Base-by-base conservation (phyloP, 2,113 vertebrate species). In the Ursus arctos region DNA sequence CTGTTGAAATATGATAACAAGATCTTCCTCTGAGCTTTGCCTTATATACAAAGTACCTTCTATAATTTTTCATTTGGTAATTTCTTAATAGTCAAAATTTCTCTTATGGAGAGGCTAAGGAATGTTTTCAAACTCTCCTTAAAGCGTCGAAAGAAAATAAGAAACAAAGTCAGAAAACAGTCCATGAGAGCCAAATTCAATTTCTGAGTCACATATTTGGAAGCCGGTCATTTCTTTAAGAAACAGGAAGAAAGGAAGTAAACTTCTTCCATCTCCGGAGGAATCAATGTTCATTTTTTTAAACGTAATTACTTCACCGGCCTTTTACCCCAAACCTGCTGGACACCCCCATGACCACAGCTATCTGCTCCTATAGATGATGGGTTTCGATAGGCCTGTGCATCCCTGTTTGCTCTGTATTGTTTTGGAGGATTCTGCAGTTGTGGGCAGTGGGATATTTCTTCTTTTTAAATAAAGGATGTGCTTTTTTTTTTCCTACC, bases 51-150 rank as follows among this genome's bases (percentile, higher is more conserved):
- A 90, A 88, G 15, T 47, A 63, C 33, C 10, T 93, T 86, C 61
- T 72, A 61, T 72, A 91, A 77, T 89, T 88, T 95, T 94, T 81
- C 40, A 95, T 47, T 72, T 91, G 33, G 55, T 55, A 67, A 88
- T 81, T 88, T 79, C 51, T 91, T 84, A 76, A 71, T 61, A 90
- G 18, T 51, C 12, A 36, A 91, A 59, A 57, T 91, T 86, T 85
- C 88, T 85, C 33, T 81, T 77, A 57, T 3, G 14, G 59, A 88
- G 14, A 21, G n/a, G n/a, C 83, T 91, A 93, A 71, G 21, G 55
- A 74, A 94, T 82, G 2, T 92, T 94, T 96, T 69, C 67, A 95
- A 85, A 77, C 1, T 86, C n/a, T 96, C 49, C 31, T 95, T 93
- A 86, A 95, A 81, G 40, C 84, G 87, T 84, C 14, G 43, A 91